These are phyloP conservation scores for Saccostrea echinata DNA, from an alignment of 1,140 invertebrate species.

Conservation along the genomic window DNA sequence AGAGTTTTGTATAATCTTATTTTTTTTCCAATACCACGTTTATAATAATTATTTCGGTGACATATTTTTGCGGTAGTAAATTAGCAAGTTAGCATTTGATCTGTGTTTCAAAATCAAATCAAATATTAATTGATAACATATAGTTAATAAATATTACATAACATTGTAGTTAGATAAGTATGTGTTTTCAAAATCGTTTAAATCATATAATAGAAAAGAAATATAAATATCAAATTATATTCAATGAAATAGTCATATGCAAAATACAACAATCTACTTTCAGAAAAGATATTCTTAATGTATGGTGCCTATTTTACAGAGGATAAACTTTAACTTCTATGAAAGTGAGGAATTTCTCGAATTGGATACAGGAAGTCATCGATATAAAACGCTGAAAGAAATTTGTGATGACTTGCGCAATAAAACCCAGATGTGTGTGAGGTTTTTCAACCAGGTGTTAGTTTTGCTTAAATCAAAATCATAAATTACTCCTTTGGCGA, in stretches of 20 bases:
- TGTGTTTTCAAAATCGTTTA: no score
- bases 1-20: no score
- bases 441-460: background rate
- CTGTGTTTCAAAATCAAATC: no score
- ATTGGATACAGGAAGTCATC: background rate
- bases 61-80: no score
- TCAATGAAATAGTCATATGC: background rate
- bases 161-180: no score
- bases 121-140: no score
- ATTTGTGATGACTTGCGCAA: background rate
- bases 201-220: no score
- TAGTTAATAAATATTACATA: no score
- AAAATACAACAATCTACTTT: background rate
- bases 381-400: background rate
- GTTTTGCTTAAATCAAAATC: background rate
- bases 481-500: conserved; percentile 31
- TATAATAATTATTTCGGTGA: no score
- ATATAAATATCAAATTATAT: no score
- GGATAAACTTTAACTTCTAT: background rate
- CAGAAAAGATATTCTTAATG: background rate
- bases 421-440: background rate
- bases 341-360: background rate
- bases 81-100: no score
- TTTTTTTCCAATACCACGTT: no score
- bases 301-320: background rate